Percentiles rank a stretch among this genome's conserved stretches.
phyloP scores from a whole-genome alignment of 2,797 vertebrate species.

The Allenopithecus nigroviridis region DNA sequence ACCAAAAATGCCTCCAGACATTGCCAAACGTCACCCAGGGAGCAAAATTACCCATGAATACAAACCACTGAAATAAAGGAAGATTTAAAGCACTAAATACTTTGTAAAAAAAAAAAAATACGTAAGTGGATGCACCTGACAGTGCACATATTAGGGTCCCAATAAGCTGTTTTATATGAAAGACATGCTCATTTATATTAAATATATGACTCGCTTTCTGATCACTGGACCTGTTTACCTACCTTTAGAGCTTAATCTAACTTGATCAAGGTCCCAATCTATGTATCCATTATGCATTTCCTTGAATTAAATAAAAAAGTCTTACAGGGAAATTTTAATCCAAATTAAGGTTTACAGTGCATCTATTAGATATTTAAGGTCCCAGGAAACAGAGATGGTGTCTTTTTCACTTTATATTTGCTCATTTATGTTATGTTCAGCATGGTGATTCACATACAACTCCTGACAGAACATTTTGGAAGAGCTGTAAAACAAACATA shows the following conservation, averaged over 20 bases:
- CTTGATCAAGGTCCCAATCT: not conserved
- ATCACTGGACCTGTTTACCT: not conserved
- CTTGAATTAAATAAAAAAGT: not conserved
- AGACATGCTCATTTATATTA: not conserved
- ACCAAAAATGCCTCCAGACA: not conserved
- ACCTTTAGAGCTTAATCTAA: not conserved
- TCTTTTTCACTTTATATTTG: constrained; percentile 7
- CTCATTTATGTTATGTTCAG: constrained; percentile 33
- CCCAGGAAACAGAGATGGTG: not conserved
- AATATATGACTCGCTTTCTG: not conserved
- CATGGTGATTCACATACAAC: not conserved
- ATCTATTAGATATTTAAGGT: not conserved
- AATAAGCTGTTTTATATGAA: not conserved
- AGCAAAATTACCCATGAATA: not conserved
- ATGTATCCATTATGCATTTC: not conserved
- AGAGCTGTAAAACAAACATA: constrained; percentile 41
- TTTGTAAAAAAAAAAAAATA: not conserved
- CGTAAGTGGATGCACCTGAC: not conserved
- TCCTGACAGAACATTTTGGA: constrained; percentile 22
- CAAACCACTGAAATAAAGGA: not conserved
- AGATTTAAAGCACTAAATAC: not conserved
- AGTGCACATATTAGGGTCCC: not conserved
- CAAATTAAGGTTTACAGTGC: not conserved
- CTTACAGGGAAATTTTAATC: not conserved
- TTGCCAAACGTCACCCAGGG: not conserved